A percentile compares a stretch with the other conserved stretches of the same genome.
Conservation (phyloP, 2,888 invertebrate species). For the Lysandra bellargus region DNA sequence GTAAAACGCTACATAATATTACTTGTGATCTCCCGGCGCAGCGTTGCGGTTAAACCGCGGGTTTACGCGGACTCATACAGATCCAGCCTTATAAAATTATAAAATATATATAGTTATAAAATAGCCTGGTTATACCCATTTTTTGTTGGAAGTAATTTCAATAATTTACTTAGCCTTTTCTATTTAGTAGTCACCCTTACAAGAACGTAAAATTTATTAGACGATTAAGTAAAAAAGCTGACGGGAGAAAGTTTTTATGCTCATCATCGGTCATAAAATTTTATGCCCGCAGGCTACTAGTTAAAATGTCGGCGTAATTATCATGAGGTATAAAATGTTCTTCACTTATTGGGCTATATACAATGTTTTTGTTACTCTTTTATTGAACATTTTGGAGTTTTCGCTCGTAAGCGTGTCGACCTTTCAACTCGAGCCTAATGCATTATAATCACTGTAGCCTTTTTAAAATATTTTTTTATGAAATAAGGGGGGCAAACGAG, state of each 20-base stretch:
- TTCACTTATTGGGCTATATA: neutral
- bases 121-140: too few relatives aligned
- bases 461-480: neutral
- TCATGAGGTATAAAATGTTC: neutral
- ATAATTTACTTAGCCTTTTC: neutral
- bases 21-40: too few relatives aligned
- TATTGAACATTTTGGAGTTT: neutral
- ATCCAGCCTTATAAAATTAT: too few relatives aligned
- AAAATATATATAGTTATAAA: too few relatives aligned
- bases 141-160: too few relatives aligned
- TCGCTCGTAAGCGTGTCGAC: neutral
- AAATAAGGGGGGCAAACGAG: too few relatives aligned
- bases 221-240: neutral
- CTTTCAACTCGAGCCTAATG: neutral
- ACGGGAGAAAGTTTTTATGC: neutral
- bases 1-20: too few relatives aligned
- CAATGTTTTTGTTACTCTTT: conserved; percentile 6
- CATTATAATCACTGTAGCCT: neutral
- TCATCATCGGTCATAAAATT: neutral
- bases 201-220: neutral
- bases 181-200: neutral
- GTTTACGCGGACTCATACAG: too few relatives aligned
- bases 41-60: too few relatives aligned
- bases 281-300: neutral
- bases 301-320: conserved; percentile 4